These are phyloP conservation scores for Octodonta nipae DNA, from an alignment of 2,888 invertebrate species.

Conservation along the genomic window DNA sequence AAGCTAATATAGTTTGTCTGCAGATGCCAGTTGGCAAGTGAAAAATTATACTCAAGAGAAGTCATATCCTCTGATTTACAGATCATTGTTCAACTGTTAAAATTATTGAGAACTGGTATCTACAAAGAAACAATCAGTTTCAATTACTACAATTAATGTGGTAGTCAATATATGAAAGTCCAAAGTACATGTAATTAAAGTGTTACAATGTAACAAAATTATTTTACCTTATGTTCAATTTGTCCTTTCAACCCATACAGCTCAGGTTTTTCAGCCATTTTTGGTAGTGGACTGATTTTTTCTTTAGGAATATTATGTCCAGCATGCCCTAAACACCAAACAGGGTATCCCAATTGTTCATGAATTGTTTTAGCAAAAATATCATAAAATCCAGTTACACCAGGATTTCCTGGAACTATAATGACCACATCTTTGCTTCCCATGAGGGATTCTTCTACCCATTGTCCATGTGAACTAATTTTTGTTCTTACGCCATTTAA, in stretches of 20 bases:
- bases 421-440: slow-evolving; percentile 45
- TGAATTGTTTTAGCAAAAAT: slow-evolving; percentile 55
- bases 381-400: slow-evolving; percentile 66
- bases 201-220: too few species aligned
- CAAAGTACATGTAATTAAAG: too few species aligned
- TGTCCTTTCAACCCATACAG: slow-evolving; percentile 68
- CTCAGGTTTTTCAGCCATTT: slow-evolving; percentile 41
- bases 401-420: slow-evolving; percentile 79
- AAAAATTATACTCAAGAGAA: too few species aligned
- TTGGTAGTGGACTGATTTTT: slow-evolving; percentile 37
- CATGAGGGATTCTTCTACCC: slow-evolving; percentile 46
- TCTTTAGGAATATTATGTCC: slow-evolving; percentile 64
- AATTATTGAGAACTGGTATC: too few species aligned
- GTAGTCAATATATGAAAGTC: too few species aligned
- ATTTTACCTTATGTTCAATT: slow-evolving; percentile 55
- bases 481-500: slow-evolving; percentile 60
- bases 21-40: too few species aligned
- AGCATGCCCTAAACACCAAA: slow-evolving; percentile 71
- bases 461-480: slow-evolving; percentile 57
- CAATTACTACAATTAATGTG: too few species aligned
- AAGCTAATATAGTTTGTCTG: too few species aligned
- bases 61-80: too few species aligned
- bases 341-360: slow-evolving; percentile 46
- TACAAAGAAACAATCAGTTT: too few species aligned
- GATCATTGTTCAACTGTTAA: too few species aligned